These are phyloP conservation scores for Palythoa grandis DNA, from an alignment of 92 coral and sea anemone species.

Conservation along the genomic window DNA sequence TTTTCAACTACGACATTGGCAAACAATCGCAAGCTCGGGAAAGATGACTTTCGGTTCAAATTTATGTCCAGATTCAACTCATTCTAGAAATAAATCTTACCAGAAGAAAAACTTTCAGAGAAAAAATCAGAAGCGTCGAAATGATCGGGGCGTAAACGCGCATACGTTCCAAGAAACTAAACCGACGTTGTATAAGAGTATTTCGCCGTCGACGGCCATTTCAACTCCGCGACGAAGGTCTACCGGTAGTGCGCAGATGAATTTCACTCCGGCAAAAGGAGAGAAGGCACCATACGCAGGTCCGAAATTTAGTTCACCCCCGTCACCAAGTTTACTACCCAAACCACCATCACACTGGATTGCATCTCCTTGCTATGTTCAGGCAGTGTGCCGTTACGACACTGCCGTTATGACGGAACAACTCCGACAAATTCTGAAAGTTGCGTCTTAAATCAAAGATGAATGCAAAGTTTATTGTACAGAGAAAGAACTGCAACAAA, in stretches of 20 bases:
- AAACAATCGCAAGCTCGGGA: slow-evolving; percentile 43
- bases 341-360: slow-evolving; percentile 96
- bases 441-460: slow-evolving; percentile 65
- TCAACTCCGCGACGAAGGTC: slow-evolving; percentile 69
- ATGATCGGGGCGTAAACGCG: slow-evolving; percentile 68
- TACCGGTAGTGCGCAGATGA: slow-evolving; percentile 43
- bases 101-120: slow-evolving; percentile 67
- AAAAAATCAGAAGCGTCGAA: slow-evolving; percentile 73
- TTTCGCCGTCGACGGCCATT: slow-evolving; percentile 55
- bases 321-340: slow-evolving; percentile 85
- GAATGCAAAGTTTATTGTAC: slow-evolving; percentile 50
- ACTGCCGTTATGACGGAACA: slow-evolving; percentile 86
- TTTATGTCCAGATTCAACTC: slow-evolving; percentile 45
- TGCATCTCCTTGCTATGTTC: slow-evolving; percentile 52
- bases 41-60: slow-evolving; percentile 74
- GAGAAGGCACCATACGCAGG: slow-evolving; percentile 82
- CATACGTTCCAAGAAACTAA: slow-evolving; percentile 71
- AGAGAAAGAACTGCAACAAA: slow-evolving; percentile 70
- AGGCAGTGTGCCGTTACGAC: slow-evolving; percentile 61
- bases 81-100: slow-evolving; percentile 63
- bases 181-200: slow-evolving; percentile 49
- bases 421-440: slow-evolving; percentile 80
- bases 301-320: slow-evolving; percentile 90
- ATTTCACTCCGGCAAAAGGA: slow-evolving; percentile 58
- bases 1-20: slow-evolving; percentile 19